Evolutionary conservation across 2,888 invertebrate species (phyloP).

Genomic region (Sphaerophoria taeniata): DNA sequence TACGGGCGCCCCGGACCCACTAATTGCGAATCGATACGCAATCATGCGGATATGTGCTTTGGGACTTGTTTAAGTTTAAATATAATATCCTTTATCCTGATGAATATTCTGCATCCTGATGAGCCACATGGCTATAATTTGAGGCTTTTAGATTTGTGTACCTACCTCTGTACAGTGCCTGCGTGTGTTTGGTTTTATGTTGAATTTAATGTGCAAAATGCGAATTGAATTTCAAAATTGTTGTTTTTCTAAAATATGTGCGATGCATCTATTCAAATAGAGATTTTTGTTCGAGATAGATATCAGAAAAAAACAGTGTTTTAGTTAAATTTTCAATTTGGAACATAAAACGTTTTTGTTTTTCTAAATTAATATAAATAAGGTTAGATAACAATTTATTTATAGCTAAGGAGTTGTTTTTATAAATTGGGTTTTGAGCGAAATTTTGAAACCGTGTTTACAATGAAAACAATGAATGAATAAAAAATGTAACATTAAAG

Average conservation of each 20-base stretch:
- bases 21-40: constrained; percentile 74
- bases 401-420: too few relatives aligned
- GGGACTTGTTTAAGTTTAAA: constrained; percentile 1
- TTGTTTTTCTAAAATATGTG: constrained; percentile 47
- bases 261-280: constrained; percentile 4
- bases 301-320: constrained; percentile 28
- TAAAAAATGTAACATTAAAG: too few relatives aligned
- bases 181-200: constrained; percentile 9
- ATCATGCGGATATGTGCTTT: constrained; percentile 66
- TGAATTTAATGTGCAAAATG: constrained; percentile 66
- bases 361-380: constrained; percentile 24
- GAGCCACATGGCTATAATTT: constrained; percentile 43
- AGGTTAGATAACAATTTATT: background rate
- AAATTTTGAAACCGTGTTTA: too few relatives aligned
- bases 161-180: constrained; percentile 1
- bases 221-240: constrained; percentile 45
- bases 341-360: background rate
- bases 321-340: constrained; percentile 52
- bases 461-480: too few relatives aligned
- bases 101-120: constrained; percentile 4
- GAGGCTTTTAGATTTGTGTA: constrained; percentile 21
- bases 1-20: constrained; percentile 55
- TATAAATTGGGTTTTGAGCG: too few relatives aligned
- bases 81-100: constrained; percentile 27
- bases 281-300: constrained; percentile 32